phyloP scores from a whole-genome alignment of 2,797 vertebrate genomes.

The Xiphophorus birchmanni region DNA sequence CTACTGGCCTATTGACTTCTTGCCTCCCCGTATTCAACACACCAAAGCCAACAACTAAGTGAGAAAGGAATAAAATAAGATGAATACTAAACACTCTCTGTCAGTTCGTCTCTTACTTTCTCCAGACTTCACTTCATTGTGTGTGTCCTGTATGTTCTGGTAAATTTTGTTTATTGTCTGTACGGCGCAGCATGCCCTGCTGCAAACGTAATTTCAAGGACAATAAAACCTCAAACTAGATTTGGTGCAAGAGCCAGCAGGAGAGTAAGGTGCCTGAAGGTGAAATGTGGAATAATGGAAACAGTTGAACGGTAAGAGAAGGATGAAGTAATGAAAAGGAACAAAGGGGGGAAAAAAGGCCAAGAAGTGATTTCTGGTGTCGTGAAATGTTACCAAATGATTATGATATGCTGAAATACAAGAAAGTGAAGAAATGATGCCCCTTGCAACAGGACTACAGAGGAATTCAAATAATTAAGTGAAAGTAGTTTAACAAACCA shows the following conservation, averaged over 20 bases:
- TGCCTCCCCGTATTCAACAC: not conserved
- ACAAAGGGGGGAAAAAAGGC: not conserved
- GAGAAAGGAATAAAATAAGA: not conserved
- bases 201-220: conserved; percentile 67
- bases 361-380: conserved; percentile 1
- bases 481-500: not conserved
- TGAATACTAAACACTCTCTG: not conserved
- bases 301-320: conserved; percentile 13
- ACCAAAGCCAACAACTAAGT: not conserved
- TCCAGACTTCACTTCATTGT: conserved; percentile 12
- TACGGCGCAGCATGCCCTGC: conserved; percentile 23
- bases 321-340: conserved; percentile 29
- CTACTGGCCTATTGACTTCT: not conserved
- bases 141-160: conserved; percentile 40
- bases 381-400: conserved; percentile 26
- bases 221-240: conserved; percentile 64
- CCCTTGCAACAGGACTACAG: not conserved
- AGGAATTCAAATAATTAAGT: not conserved
- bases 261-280: conserved; percentile 64
- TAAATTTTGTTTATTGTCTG: conserved; percentile 50
- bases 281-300: conserved; percentile 60
- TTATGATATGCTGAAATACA: conserved; percentile 9
- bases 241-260: conserved; percentile 45
- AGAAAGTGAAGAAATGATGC: conserved; percentile 14
- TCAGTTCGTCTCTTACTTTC: conserved; percentile 12